Base-by-base conservation (phyloP, 2,113 vertebrate species). In the Oreochromis aureus region DNA sequence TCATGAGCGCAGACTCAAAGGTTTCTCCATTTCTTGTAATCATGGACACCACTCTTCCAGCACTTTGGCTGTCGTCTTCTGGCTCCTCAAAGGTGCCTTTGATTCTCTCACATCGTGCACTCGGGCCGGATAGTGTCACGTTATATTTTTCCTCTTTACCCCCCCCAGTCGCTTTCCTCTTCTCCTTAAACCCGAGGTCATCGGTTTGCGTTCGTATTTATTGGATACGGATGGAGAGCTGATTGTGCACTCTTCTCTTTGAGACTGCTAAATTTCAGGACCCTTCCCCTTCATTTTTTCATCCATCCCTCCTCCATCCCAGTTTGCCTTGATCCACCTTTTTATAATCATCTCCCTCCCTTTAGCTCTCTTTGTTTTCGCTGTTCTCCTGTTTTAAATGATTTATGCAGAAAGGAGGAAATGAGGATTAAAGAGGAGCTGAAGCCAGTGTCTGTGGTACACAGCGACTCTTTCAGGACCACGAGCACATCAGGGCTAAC, bases 11-110 rank as follows among this genome's bases (percentile, higher is more conserved):
- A 93, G 93, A 93, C 94, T 96, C 95, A 96, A 96, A 96, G 94
- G 89, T 92, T 95, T 94, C 91, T 92, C 92, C 89, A 83, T 93
- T 95, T 95, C 95, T 96, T 96, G 92, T 97, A 97, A 97, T 97
- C 96, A 97, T 96, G 96, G 94, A 95, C 95, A 95, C 88, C 90
- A 90, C 95, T 94, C 93, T 94, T 93, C 80, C 55, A 92, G 92
- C 88, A 85, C 92, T 95, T 95, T 90, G 58, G 90, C 89, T 94
- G 94, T 93, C 95, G 87, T 94, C 95, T 95, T 95, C 89, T 84
- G 88, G 88, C 88, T 91, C 94, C 95, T 96, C 95, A 95, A 95
- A 96, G 95, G 87, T 92, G 90, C 91, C 94, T 97, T 96, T 96
- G 95, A 97, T 96, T 96, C 93, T 85, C 82, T 81, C 90, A 84